Conservation (phyloP, 1,140 invertebrate species). For the Diabrotica undecimpunctata region DNA sequence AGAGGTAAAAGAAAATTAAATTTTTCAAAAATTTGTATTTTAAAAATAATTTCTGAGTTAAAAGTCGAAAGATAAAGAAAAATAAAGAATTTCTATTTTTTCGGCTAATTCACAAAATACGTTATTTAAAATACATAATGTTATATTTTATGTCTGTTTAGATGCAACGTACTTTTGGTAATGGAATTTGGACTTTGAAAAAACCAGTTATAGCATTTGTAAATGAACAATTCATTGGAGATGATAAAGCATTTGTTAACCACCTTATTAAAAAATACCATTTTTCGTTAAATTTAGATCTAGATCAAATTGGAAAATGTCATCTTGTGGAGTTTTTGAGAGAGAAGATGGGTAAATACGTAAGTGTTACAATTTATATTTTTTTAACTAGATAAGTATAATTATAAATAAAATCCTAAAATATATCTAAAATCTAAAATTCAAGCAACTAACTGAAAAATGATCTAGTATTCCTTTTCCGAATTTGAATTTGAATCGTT, state of each 20-base stretch:
- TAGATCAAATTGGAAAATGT: slow-evolving; percentile 44
- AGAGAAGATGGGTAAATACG: slow-evolving; percentile 25
- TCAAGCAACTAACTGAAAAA: not conserved
- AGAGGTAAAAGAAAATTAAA: too few relatives aligned
- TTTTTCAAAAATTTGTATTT: too few relatives aligned
- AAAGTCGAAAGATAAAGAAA: too few relatives aligned
- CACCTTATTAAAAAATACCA: slow-evolving; percentile 47
- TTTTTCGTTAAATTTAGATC: slow-evolving; percentile 46
- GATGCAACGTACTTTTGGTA: slow-evolving; percentile 22
- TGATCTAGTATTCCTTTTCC: not conserved
- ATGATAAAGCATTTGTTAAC: slow-evolving; percentile 46
- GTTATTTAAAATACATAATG: too few relatives aligned
- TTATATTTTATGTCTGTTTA: slow-evolving; percentile 6
- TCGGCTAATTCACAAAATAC: too few relatives aligned
- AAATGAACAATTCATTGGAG: slow-evolving; percentile 49
- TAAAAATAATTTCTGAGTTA: too few relatives aligned
- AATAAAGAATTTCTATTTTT: too few relatives aligned
- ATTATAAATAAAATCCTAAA: too few relatives aligned
- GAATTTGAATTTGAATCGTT: slow-evolving; percentile 12
- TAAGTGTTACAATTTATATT: slow-evolving; percentile 19
- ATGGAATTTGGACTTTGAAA: slow-evolving; percentile 32
- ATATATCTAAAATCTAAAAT: too few relatives aligned
- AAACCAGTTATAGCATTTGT: slow-evolving; percentile 47
- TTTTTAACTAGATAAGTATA: not conserved
- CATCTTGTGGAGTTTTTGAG: slow-evolving; percentile 42